phyloP scores from a whole-genome alignment of 2,797 vertebrate species.

The Microctenopoma steveboyesi region DNA sequence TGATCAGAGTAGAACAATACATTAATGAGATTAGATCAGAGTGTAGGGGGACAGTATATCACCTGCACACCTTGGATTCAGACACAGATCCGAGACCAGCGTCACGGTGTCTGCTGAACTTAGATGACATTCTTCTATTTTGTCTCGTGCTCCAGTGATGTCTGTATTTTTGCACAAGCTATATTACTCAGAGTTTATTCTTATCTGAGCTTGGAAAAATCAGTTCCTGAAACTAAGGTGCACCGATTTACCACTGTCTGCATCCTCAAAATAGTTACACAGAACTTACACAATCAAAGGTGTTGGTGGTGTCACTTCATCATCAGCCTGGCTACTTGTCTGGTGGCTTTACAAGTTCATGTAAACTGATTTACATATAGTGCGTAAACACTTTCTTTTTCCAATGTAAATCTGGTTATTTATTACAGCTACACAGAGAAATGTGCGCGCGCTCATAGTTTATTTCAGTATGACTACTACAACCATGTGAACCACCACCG shows the following conservation, averaged over 20 bases:
- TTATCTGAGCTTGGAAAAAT: conserved; percentile 26
- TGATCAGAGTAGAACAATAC: background rate
- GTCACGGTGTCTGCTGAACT: background rate
- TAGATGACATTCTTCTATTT: background rate
- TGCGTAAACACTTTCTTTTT: conserved; percentile 10
- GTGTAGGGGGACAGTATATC: background rate
- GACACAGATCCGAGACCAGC: background rate
- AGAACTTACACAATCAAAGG: background rate
- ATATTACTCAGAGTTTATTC: conserved; percentile 23
- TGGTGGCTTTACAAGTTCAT: background rate
- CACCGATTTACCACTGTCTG: conserved; percentile 45
- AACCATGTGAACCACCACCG: conserved; percentile 12
- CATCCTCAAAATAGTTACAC: background rate
- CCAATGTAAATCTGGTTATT: background rate
- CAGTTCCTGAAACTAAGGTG: conserved; percentile 12
- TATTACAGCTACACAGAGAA: background rate
- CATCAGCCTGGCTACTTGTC: background rate
- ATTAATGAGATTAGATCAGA: conserved; percentile 4
- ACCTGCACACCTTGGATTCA: background rate
- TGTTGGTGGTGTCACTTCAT: background rate
- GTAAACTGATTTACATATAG: background rate
- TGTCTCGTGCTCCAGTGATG: background rate
- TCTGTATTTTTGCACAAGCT: conserved; percentile 5
- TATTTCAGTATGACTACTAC: conserved; percentile 32
- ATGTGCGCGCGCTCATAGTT: background rate